Evolutionary conservation across 2,113 vertebrate genomes (phyloP), one percentile per base, ranked within the genome.

Genomic region (Halcyon senegalensis): DNA sequence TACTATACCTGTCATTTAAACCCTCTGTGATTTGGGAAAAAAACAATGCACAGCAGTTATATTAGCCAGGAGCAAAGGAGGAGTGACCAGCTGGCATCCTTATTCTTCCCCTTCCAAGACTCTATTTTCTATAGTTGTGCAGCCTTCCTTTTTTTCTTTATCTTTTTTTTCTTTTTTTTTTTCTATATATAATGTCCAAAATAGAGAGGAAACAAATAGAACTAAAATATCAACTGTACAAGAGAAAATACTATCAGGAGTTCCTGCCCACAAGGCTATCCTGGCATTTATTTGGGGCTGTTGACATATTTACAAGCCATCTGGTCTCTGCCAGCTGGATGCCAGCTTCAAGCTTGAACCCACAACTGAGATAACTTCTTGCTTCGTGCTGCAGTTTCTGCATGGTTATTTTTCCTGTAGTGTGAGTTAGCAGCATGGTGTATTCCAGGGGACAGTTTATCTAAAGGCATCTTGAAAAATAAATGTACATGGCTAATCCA

Each of bases 221-320:
- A 70, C 74, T 43, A 66, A 96, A 95, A 91, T 92, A 96, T 70
- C 60, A 93, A 41, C 35, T 41, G 44, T 44, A 51, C 41, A 67
- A 87, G 58, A 82, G 87, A 92, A 91, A 97, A 78, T 56, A 64
- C 24, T 41, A 14, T 68, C 53, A 91, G 69, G 69, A 68, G 56
- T 91, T 95, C 95, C 95, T 95, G 93, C 92, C 89, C 91, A 87
- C 89, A 93, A 94, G 94, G 89, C 91, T 84, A 37, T 76, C 76
- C 94, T 89, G 81, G 89, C 87, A 82, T 95, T 87, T 64, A 17
- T 81, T 74, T 76, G 84, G 33, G 37, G 41, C 24, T 91, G 86
- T 66, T 93, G 92, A 89, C n/a, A 46, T 89, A 59, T 72, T 87
- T 91, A 79, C 63, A 13, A 89, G 91, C 31, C 62, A 63, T 11